Base-by-base conservation (phyloP, 2,888 invertebrate genomes). In the Darwinula stevensoni region DNA sequence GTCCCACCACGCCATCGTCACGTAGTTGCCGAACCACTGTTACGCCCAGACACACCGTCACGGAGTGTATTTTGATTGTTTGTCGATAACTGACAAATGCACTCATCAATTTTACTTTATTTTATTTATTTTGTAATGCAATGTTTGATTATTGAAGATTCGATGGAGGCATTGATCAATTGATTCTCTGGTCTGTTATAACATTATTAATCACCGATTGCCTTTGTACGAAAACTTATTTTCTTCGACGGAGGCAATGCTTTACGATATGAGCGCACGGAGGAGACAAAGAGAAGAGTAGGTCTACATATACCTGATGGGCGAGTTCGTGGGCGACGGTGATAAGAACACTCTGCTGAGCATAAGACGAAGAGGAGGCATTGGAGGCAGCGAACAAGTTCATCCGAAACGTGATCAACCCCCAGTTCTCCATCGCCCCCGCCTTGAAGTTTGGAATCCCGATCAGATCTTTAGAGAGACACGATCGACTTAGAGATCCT, bases 361-460 rank as follows among this genome's bases (percentile, higher is more conserved):
- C 46, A 12, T 38, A 36, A 3, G 48, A 42, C 1, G 49, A 46
- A 6, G 51, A 49, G n/a, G n/a, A 6, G n/a, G 22, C 22, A n/a
- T 22, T n/a, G n/a, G 6, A 6, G 6, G 16, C 15, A 6, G 17
- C 6, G n/a, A 11, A 17, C n/a, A 5, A 9, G 9, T 13, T 9
- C 31, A 57, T 56, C 22, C 57, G 42, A 43, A 52, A 58, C 0
- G 55, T 56, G 17, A 58, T 51, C 17, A 58, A 40, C 3, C 58
- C 58, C 57, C 58, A 58, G 40, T 57, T 56, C 40, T 58, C 58
- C 51, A 56, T 57, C 3, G 56, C 56, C 3, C 56, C 56, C 14
- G 50, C 47, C 4, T 46, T 45, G 39, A 51, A 53, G 37, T 51
- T 50, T 4, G 53, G 48, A 17, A 53, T 43, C 3, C 46, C 49